Conservation (phyloP, 2,113 vertebrate genomes). For the Furnarius figulus region DNA sequence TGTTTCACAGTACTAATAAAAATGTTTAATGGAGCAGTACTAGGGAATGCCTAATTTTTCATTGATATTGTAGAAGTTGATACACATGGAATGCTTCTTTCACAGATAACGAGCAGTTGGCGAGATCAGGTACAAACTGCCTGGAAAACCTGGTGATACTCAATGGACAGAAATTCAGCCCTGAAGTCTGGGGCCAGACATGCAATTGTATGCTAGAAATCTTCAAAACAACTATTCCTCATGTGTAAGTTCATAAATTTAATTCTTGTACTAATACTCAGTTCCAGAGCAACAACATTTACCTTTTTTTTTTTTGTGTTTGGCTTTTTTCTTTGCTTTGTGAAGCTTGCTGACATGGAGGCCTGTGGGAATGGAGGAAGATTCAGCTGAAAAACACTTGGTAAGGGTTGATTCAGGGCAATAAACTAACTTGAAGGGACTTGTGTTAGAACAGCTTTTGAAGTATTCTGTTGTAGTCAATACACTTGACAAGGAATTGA, state of each 20-base stretch:
- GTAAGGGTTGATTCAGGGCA: constrained; percentile 73
- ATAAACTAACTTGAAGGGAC: background rate
- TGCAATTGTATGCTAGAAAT: constrained; percentile 97
- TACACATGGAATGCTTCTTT: background rate
- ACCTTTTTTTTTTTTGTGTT: background rate
- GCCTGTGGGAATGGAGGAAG: constrained; percentile 91
- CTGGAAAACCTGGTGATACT: constrained; percentile 97
- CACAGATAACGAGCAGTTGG: constrained; percentile 95
- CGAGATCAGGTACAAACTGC: constrained; percentile 96
- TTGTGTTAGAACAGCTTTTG: background rate
- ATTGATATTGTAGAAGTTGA: background rate
- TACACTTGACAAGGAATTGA: background rate
- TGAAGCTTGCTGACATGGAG: constrained; percentile 92
- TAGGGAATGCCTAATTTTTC: background rate
- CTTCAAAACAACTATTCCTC: constrained; percentile 93
- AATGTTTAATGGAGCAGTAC: background rate
- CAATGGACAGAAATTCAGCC: constrained; percentile 94
- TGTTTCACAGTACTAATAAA: background rate
- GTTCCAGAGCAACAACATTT: background rate
- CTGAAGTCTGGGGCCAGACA: constrained; percentile 91
- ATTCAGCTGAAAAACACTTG: constrained; percentile 85
- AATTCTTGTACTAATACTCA: background rate
- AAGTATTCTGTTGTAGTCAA: background rate
- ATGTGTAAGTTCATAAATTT: constrained; percentile 73
- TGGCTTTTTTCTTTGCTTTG: background rate